phyloP scores from a whole-genome alignment of 1,140 invertebrate genomes.

The Bacillus rossius region DNA sequence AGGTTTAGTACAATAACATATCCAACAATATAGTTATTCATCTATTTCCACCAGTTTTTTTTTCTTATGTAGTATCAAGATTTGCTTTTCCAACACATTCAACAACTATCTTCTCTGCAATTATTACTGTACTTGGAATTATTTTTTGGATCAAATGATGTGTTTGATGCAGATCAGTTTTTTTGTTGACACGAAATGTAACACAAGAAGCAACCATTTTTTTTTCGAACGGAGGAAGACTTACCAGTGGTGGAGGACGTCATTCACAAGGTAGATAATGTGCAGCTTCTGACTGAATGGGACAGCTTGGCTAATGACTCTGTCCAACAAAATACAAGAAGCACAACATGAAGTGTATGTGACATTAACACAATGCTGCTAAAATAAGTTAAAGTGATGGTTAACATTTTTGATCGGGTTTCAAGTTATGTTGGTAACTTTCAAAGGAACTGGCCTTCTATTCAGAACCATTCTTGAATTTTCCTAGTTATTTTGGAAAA shows the following conservation, averaged over 20 bases:
- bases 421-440: too few species aligned
- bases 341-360: background rate
- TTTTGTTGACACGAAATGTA: slow-evolving; percentile 15
- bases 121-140: background rate
- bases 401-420: too few species aligned
- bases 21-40: too few species aligned
- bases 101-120: background rate
- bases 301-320: slow-evolving; percentile 68
- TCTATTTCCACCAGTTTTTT: background rate
- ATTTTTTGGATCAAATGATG: background rate
- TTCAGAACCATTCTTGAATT: too few species aligned
- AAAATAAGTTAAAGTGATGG: too few species aligned
- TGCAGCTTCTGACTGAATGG: slow-evolving; percentile 89
- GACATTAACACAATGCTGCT: background rate
- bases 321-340: slow-evolving; percentile 45
- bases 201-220: slow-evolving; percentile 8
- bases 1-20: slow-evolving; percentile 28
- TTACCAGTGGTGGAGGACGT: slow-evolving; percentile 97
- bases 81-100: too few species aligned
- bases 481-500: too few species aligned
- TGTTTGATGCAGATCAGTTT: background rate
- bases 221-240: slow-evolving; percentile 26
- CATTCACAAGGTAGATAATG: slow-evolving; percentile 96
- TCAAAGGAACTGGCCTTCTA: too few species aligned
- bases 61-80: background rate